phyloP scores from a whole-genome alignment of 2,113 vertebrate species.

The Urocitellus parryii region DNA sequence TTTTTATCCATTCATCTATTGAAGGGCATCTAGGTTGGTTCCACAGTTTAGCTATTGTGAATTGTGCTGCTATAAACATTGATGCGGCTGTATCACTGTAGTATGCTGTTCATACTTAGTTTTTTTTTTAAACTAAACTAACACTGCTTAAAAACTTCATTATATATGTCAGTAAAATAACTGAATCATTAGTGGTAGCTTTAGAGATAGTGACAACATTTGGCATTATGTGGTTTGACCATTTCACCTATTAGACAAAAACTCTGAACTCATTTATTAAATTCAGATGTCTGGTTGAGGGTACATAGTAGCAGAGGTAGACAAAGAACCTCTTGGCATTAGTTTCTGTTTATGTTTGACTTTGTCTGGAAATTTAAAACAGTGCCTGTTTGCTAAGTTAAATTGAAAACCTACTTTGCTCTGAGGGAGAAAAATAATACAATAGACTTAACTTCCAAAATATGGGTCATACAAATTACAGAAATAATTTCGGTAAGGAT shows the following conservation, averaged over 20 bases:
- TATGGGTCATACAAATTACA: background rate
- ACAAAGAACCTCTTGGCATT: conserved; percentile 31
- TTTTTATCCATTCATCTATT: too few species aligned
- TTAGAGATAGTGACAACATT: background rate
- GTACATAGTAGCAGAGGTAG: background rate
- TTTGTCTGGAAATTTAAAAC: conserved; percentile 58
- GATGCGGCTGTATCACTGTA: too few species aligned
- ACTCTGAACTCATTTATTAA: background rate
- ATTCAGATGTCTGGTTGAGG: background rate
- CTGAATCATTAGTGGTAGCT: background rate
- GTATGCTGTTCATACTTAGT: too few species aligned
- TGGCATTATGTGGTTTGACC: background rate
- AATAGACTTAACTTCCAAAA: conserved; percentile 26
- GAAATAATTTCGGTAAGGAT: background rate
- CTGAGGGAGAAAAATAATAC: background rate
- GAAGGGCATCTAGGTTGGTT: too few species aligned
- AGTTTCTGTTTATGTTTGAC: conserved; percentile 40
- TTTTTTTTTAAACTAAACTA: too few species aligned
- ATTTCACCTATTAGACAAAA: background rate
- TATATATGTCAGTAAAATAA: background rate
- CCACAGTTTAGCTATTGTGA: too few species aligned
- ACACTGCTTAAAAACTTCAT: background rate
- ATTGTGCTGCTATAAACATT: too few species aligned
- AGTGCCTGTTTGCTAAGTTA: conserved; percentile 36
- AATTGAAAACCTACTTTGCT: conserved; percentile 44